phyloP scores from a whole-genome alignment of 1,140 invertebrate genomes.

The Chelonus insularis region DNA sequence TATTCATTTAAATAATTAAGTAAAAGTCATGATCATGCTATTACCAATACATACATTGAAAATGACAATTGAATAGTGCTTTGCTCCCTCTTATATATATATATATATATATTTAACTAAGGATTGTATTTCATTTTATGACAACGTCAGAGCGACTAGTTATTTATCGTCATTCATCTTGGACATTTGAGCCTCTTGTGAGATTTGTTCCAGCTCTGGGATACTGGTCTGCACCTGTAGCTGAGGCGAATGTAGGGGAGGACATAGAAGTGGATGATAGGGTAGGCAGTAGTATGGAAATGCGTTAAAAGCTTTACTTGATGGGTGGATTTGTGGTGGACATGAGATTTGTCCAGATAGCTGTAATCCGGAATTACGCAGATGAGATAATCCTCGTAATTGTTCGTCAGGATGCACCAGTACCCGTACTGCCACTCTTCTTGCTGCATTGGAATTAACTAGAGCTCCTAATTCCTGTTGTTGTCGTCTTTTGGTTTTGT shows the following conservation, averaged over 20 bases:
- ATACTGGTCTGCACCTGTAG: conserved; percentile 50
- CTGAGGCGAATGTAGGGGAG: conserved; percentile 46
- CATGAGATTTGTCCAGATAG: conserved; percentile 48
- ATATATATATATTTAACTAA: conserved; percentile 23
- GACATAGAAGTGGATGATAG: conserved; percentile 57
- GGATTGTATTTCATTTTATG: not conserved
- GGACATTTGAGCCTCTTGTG: conserved; percentile 42
- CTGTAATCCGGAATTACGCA: conserved; percentile 47
- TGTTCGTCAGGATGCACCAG: conserved; percentile 57
- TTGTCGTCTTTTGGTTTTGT: conserved; percentile 57
- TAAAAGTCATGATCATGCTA: no score
- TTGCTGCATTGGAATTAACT: conserved; percentile 52
- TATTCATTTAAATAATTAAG: no score
- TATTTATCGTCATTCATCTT: conserved; percentile 45
- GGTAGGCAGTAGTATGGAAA: conserved; percentile 59
- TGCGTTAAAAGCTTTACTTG: conserved; percentile 50
- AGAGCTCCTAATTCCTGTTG: conserved; percentile 57
- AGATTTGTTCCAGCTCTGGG: conserved; percentile 41
- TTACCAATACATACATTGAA: no score
- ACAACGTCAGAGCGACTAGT: not conserved
- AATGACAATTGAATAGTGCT: no score
- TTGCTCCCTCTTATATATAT: not conserved
- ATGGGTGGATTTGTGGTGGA: conserved; percentile 49
- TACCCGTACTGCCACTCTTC: conserved; percentile 55
- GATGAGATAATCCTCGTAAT: conserved; percentile 46